Base-by-base conservation (phyloP, 2,797 vertebrate species). In the Propithecus deckenii region DNA sequence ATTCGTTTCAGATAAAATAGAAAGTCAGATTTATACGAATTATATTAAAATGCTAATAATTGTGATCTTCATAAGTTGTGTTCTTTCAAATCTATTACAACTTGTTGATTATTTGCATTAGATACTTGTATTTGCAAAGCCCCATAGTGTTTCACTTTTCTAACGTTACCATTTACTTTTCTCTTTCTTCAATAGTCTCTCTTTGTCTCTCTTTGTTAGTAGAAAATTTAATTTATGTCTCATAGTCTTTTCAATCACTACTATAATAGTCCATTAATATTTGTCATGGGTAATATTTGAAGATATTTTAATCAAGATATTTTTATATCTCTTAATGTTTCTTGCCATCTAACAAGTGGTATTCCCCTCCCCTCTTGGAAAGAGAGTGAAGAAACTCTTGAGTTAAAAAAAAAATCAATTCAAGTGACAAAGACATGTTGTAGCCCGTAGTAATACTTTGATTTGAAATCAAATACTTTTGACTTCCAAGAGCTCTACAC, bases 391-490 rank as follows among this genome's bases (percentile, higher is more conserved):
- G 30, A 69, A 17, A 61, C 69, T 5, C 43, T 52, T 71, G 22
- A 87, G 9, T 18, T 46, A 86, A 78, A 74, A 86, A 32, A 38
- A 38, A 35, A 32, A 22, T 38, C 25, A 96, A 23, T 8, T n/a
- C 28, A 43, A 76, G 3, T 57, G 17, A 43, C 55, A 11, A 83
- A 43, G 38, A 59, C 17, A 72, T n/a, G 4, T 23, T 74, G 92
- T 89, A 96, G 30, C 43, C 91, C 43, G 88, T 23, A 78, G 10
- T 28, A 81, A 4, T 65, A 55, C 22, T 85, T n/a, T 52, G 13
- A 84, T 76, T 78, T 69, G 13, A 91, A 89, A 69, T 57, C 8
- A 94, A 89, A 72, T 46, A 52, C 8, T 75, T 96, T 96, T 76
- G 14, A 28, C 12, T 61, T 48, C 1, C 6, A 72, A 55, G 1